Evolutionary conservation across 53 echinoderm and acorn worm genomes (phyloP), one percentile per base, ranked within the genome.

Genomic region (Echinometra lucunter): DNA sequence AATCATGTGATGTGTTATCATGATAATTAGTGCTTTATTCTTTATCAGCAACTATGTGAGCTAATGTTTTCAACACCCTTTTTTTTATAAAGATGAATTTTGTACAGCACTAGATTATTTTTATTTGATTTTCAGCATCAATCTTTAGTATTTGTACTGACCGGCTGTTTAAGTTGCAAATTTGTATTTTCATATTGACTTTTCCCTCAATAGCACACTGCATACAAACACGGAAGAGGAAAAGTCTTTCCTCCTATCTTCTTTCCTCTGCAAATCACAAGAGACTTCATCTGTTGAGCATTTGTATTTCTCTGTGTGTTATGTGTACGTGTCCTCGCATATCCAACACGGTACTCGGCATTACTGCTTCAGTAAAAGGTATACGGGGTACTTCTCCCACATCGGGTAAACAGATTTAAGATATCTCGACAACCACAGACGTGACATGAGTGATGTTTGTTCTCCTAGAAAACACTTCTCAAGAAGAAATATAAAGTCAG

Each of bases 301-400:
- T 40, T 38, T 78, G 78, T 78, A 38, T 78, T 78, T 38, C 19
- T 40, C 4, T 78, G 78, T 40, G 42, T 78, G 69, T 69, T 32
- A 78, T 42, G 19, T 78, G 78, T 78, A 78, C 78, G 78, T 78
- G 78, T 23, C 78, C 21, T 12, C 1, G 78, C 78, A 78, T 78
- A n/a, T 78, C 3, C 17, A 78, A 78, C 19, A 78, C 42, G 35
- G 1, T 23, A 19, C 42, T 19, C 40, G 38, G 12, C 70, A 70
- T 75, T 6, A 78, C 18, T 23, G 21, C 34, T 9, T 34, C 30
- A 34, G 30, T 32, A 10, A 69, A 12, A 32, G 34, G 69, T 69
- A 5, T 37, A 78, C 38, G 21, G 5, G 78, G 78, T 40, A 42
- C 78, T 78, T 78, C 78, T 35, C 42, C 38, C 42, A 42, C 42